Evolutionary conservation across 1,140 invertebrate genomes (phyloP).

Genomic region (Melanaphis sacchari): DNA sequence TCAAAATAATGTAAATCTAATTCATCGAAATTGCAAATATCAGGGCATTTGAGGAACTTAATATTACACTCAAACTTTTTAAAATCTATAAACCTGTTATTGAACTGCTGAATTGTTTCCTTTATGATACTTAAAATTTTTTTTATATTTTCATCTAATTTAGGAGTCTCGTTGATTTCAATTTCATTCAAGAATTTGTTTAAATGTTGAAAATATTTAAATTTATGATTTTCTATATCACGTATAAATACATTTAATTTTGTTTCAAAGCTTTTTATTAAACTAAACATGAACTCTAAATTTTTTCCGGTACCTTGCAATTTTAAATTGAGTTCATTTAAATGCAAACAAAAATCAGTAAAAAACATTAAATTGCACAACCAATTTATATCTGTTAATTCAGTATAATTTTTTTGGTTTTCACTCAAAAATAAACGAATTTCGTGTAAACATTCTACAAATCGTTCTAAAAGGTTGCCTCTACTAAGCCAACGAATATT

Average conservation of each 20-base stretch:
- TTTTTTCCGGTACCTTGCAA: slow-evolving; percentile 1
- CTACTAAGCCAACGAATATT: slow-evolving; percentile 2
- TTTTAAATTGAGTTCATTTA: slow-evolving; percentile 14
- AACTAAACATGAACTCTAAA: slow-evolving; percentile 37
- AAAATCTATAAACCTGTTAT: slow-evolving; percentile 2
- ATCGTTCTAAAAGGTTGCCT: not conserved
- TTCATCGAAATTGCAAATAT: not conserved
- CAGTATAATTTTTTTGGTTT: not conserved
- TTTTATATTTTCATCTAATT: slow-evolving; percentile 8
- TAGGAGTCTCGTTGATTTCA: not conserved
- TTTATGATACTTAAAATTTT: not conserved
- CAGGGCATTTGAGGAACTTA: not conserved
- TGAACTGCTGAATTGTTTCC: slow-evolving; percentile 26
- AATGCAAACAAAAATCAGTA: slow-evolving; percentile 27
- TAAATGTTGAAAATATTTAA: slow-evolving; percentile 43
- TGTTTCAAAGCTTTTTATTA: slow-evolving; percentile 34
- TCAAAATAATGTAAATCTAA: slow-evolving; percentile 48
- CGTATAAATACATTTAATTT: slow-evolving; percentile 38
- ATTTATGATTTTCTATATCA: slow-evolving; percentile 40
- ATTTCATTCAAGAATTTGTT: too few species aligned
- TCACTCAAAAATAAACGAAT: not conserved
- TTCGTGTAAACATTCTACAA: not conserved
- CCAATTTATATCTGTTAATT: not conserved
- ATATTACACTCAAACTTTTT: not conserved
- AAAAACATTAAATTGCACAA: not conserved